Evolutionary conservation across 1,140 invertebrate genomes (phyloP).

Genomic region (Drosophila virilis): DNA sequence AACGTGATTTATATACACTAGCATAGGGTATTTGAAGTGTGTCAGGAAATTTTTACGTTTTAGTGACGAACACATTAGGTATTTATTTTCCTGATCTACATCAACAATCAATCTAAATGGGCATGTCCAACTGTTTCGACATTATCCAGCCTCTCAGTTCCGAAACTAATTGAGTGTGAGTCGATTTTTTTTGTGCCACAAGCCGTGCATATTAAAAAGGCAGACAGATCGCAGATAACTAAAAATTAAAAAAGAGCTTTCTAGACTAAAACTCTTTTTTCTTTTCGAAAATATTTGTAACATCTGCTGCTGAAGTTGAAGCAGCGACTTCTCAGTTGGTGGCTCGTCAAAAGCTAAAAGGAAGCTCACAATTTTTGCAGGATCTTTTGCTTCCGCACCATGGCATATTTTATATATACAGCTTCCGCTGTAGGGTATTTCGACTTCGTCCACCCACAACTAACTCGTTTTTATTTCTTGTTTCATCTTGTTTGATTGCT

Average conservation of each 20-base stretch:
- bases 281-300: no score
- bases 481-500: conserved; percentile 52
- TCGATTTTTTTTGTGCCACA: no score
- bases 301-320: no score
- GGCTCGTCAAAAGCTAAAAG: no score
- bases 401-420: background rate
- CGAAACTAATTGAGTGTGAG: no score
- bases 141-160: background rate
- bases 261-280: no score
- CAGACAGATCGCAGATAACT: background rate
- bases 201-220: background rate
- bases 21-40: background rate
- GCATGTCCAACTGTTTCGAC: background rate
- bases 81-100: conserved; percentile 4
- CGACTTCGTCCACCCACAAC: background rate
- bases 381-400: no score
- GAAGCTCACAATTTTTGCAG: no score
- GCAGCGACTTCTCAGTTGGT: no score
- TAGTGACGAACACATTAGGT: background rate
- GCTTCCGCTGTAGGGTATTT: conserved; percentile 3
- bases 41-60: background rate
- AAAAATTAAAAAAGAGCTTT: background rate
- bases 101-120: background rate
- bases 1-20: conserved; percentile 5
- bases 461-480: background rate